Conservation (phyloP, 2,113 vertebrate genomes). For the Corythornis vintsioides region DNA sequence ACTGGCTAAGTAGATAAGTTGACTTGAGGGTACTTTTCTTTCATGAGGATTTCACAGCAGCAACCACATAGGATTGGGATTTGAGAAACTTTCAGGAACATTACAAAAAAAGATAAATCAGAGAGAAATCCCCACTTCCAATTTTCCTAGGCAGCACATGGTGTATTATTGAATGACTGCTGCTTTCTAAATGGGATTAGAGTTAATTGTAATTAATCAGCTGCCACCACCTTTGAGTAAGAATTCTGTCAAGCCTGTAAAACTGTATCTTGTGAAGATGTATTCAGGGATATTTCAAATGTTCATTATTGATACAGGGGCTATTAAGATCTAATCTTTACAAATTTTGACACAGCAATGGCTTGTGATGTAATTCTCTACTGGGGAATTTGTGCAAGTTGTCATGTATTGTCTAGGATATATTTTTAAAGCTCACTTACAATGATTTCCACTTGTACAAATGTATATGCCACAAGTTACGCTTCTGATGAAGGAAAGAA, state of each 20-base stretch:
- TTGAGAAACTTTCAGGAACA: conserved; percentile 16
- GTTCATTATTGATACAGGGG: background rate
- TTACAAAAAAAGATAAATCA: background rate
- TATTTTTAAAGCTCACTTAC: background rate
- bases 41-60: background rate
- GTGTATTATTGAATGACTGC: background rate
- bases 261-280: background rate
- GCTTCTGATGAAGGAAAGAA: background rate
- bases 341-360: background rate
- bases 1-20: background rate
- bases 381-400: background rate
- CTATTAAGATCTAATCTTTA: conserved; percentile 2
- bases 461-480: background rate
- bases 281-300: background rate
- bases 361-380: background rate
- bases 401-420: background rate
- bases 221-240: conserved; percentile 3
- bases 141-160: background rate
- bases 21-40: background rate
- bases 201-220: background rate
- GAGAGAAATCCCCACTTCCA: background rate
- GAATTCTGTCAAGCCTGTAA: background rate
- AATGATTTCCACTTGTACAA: background rate
- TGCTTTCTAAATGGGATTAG: background rate
- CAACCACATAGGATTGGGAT: background rate